phyloP scores from a whole-genome alignment of 2,797 vertebrate genomes.

The Sebastes hubbsi region DNA sequence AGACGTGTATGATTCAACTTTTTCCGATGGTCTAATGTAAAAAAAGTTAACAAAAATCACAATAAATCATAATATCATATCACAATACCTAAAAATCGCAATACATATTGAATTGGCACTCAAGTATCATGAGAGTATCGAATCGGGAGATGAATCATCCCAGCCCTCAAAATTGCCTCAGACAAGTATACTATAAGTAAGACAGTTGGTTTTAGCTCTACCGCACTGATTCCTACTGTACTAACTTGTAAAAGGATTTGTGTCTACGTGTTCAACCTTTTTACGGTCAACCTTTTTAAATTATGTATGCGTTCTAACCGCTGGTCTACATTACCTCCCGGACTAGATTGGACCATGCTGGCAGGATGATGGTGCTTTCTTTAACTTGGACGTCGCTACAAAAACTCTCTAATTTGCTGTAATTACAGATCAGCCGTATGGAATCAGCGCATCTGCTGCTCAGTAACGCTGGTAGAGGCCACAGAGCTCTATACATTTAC shows the following conservation, averaged over 20 bases:
- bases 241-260: not conserved
- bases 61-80: no score
- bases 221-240: not conserved
- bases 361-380: constrained; percentile 56
- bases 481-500: constrained; percentile 60
- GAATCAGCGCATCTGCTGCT: constrained; percentile 57
- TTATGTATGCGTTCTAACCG: constrained; percentile 33
- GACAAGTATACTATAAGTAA: not conserved
- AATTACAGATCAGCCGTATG: constrained; percentile 78
- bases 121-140: no score
- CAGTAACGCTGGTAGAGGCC: constrained; percentile 27
- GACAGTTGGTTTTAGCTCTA: not conserved
- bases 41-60: no score
- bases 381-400: constrained; percentile 34
- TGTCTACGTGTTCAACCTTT: constrained; percentile 21
- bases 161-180: not conserved
- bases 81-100: no score
- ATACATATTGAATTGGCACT: no score
- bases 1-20: no score
- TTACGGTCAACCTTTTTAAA: constrained; percentile 11
- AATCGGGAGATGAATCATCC: no score
- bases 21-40: no score
- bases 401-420: constrained; percentile 74
- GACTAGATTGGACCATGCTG: constrained; percentile 22
- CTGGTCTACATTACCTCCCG: constrained; percentile 22